Percentiles rank a stretch among this genome's conserved stretches.
Evolutionary conservation across 2,113 vertebrate genomes (phyloP).

Genomic region (Zosterops hypoxanthus): DNA sequence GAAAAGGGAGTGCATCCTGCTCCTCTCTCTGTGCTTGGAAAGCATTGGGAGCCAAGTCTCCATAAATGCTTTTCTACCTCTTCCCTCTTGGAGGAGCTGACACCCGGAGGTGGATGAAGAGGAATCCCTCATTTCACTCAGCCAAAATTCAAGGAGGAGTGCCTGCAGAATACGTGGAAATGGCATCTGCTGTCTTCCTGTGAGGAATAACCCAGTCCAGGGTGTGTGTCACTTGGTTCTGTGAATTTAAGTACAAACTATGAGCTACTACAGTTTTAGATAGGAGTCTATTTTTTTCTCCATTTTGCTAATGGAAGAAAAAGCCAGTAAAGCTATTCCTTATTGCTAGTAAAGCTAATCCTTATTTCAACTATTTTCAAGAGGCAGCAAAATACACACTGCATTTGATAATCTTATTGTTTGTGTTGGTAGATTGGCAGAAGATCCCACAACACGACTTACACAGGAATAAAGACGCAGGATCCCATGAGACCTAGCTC

Average conservation of each 20-base stretch:
- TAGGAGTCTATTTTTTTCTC: background rate
- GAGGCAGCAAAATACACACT: background rate
- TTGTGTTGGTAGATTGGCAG: background rate
- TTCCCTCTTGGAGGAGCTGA: background rate
- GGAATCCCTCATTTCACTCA: background rate
- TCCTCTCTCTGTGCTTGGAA: background rate
- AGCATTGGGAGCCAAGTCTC: fast-evolving
- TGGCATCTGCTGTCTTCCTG: background rate
- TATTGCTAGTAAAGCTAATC: background rate
- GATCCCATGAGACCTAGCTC: fast-evolving
- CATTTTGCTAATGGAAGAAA: background rate
- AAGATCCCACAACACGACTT: background rate
- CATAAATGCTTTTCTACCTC: background rate
- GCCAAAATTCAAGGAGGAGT: background rate
- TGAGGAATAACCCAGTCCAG: background rate
- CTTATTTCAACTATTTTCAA: background rate
- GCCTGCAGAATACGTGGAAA: background rate
- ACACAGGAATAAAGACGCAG: background rate
- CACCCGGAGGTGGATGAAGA: background rate
- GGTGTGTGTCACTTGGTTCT: background rate
- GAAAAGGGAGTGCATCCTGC: fast-evolving
- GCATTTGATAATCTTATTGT: background rate
- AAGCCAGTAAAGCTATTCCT: background rate
- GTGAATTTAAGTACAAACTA: background rate
- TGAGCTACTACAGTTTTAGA: background rate